A percentile compares a stretch with the other conserved stretches of the same genome.
phyloP scores from a whole-genome alignment of 1,140 invertebrate genomes.

The Littorina saxatilis region DNA sequence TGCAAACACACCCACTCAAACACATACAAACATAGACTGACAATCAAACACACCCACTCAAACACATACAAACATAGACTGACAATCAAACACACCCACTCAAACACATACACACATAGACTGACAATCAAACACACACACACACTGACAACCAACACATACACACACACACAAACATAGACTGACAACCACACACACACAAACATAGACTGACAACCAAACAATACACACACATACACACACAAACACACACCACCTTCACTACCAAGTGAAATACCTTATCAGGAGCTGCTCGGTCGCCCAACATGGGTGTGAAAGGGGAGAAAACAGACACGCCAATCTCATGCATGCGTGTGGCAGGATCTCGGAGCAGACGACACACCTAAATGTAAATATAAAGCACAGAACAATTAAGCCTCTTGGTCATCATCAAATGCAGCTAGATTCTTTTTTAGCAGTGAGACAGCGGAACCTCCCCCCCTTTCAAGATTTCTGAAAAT shows the following conservation, averaged over 20 bases:
- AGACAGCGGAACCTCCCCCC: no score
- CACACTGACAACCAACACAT: not conserved
- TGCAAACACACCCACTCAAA: not conserved
- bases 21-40: not conserved
- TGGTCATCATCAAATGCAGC: no score
- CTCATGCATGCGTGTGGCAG: conserved; percentile 80
- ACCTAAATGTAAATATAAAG: conserved; percentile 79
- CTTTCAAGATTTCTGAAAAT: no score
- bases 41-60: not conserved
- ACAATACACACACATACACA: conserved; percentile 3
- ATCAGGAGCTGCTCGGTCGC: conserved; percentile 85
- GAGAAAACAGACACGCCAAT: conserved; percentile 85
- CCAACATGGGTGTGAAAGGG: conserved; percentile 92
- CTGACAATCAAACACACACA: not conserved
- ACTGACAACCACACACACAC: not conserved
- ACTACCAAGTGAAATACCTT: conserved; percentile 76
- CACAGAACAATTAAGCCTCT: no score
- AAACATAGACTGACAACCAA: not conserved
- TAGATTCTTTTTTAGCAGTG: no score
- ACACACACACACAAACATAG: not conserved
- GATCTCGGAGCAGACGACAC: conserved; percentile 83
- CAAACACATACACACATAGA: not conserved
- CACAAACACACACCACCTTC: not conserved
- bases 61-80: not conserved
- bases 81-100: not conserved